These are phyloP conservation scores for Anisognathus igniventris DNA, from an alignment of 2,797 vertebrate genomes.

Conservation along the genomic window DNA sequence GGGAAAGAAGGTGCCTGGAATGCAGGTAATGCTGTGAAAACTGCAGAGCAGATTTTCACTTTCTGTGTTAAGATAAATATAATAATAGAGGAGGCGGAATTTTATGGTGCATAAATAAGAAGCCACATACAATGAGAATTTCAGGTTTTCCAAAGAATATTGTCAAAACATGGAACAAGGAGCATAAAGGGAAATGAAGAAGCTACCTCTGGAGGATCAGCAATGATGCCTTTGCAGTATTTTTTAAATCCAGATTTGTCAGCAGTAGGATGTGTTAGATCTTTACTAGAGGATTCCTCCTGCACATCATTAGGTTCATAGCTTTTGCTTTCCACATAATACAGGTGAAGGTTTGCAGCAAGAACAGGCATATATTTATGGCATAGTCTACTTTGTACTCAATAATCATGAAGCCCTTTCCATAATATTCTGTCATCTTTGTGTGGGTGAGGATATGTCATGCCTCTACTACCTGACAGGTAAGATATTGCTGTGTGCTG, in stretches of 20 bases:
- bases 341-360: not conserved
- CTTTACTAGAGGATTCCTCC: not conserved
- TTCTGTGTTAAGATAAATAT: not conserved
- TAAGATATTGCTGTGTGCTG: not conserved
- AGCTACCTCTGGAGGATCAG: not conserved
- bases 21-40: not conserved
- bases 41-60: not conserved
- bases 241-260: not conserved
- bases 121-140: not conserved
- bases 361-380: not conserved
- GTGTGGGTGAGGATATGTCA: not conserved
- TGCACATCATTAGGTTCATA: not conserved
- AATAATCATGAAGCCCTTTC: not conserved
- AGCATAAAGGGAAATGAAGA: not conserved
- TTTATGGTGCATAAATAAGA: not conserved
- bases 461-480: not conserved
- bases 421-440: not conserved
- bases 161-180: not conserved
- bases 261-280: not conserved
- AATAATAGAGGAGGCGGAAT: not conserved
- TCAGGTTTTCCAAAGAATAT: not conserved
- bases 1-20: not conserved
- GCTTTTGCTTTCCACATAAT: not conserved
- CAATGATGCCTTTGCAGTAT: not conserved
- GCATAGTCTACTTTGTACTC: not conserved